These are phyloP conservation scores for Limenitis camilla DNA, from an alignment of 2,888 invertebrate genomes.

Conservation along the genomic window DNA sequence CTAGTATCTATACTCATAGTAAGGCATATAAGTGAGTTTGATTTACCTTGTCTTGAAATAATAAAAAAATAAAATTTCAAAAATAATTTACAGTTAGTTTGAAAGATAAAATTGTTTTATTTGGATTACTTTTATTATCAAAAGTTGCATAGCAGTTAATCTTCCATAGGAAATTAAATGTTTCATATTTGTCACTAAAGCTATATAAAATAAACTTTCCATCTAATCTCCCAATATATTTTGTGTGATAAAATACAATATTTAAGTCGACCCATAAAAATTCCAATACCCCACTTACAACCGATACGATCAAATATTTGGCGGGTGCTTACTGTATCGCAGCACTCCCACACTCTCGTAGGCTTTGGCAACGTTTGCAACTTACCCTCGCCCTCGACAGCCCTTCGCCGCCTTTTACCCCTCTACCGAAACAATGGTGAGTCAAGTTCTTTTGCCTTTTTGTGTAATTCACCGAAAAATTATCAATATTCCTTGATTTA, in stretches of 20 bases:
- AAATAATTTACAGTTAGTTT: too few species aligned
- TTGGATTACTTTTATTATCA: too few species aligned
- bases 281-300: slow-evolving; percentile 5
- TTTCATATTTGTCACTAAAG: too few species aligned
- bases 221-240: too few species aligned
- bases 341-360: background rate
- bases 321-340: background rate
- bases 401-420: slow-evolving; percentile 27
- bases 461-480: slow-evolving; percentile 16
- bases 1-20: background rate
- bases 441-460: slow-evolving; percentile 4
- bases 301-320: slow-evolving; percentile 11
- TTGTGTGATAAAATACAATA: background rate
- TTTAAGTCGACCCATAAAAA: background rate
- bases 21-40: background rate
- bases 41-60: too few species aligned
- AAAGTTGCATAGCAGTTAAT: too few species aligned
- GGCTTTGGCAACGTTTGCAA: slow-evolving; percentile 22
- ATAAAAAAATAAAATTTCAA: too few species aligned
- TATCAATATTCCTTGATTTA: slow-evolving; percentile 7
- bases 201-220: too few species aligned
- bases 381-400: slow-evolving; percentile 30
- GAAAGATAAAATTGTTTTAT: too few species aligned
- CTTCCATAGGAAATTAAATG: too few species aligned
- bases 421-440: slow-evolving; percentile 27